Conservation (phyloP, 2,113 vertebrate species). For the Sterrhoptilus dennistouni region DNA sequence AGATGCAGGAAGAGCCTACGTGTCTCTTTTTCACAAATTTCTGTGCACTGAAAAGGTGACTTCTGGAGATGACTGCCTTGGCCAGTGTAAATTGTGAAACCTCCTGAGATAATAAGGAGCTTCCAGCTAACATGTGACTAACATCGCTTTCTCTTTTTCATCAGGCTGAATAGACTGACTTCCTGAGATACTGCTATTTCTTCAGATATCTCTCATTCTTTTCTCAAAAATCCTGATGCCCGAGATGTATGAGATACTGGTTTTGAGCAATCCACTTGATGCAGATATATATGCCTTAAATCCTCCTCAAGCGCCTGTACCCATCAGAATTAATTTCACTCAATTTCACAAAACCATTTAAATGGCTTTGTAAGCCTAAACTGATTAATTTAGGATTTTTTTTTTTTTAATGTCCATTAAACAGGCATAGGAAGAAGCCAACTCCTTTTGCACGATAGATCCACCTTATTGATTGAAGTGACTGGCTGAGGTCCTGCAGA, state of each 20-base stretch:
- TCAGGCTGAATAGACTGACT: neutral
- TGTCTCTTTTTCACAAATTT: neutral
- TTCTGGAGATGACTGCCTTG: neutral
- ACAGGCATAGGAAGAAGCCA: neutral
- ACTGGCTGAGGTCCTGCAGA: neutral
- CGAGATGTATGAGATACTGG: neutral
- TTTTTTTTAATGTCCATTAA: neutral
- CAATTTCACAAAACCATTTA: neutral
- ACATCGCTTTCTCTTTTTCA: neutral
- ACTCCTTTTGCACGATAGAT: neutral
- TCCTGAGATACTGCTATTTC: neutral
- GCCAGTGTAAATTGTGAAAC: neutral
- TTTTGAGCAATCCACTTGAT: neutral
- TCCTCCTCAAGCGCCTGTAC: neutral
- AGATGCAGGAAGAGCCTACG: neutral
- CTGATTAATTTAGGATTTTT: neutral
- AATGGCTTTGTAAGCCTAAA: neutral
- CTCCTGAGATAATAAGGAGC: neutral
- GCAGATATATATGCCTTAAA: neutral
- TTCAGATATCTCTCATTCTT: neutral
- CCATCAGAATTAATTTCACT: neutral
- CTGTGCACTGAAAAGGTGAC: neutral
- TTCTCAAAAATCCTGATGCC: neutral
- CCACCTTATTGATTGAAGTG: neutral
- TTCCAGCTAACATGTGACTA: neutral